These are phyloP conservation scores for Brenthis ino DNA, from an alignment of 2,888 invertebrate species.

Conservation along the genomic window DNA sequence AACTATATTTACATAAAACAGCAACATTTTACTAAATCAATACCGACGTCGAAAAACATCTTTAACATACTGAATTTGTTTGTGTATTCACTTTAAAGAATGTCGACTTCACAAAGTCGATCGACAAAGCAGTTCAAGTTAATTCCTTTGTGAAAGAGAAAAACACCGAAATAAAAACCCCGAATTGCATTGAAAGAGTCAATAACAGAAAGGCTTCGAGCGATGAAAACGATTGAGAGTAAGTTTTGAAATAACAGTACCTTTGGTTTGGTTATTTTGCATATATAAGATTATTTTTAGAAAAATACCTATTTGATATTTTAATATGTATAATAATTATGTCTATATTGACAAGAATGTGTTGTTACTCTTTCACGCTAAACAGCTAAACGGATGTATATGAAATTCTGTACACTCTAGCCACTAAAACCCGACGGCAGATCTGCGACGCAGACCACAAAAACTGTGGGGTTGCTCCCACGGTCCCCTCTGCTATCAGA, in stretches of 20 bases:
- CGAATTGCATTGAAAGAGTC: slow-evolving; percentile 18
- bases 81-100: slow-evolving; percentile 27
- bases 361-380: too few relatives aligned
- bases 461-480: too few relatives aligned
- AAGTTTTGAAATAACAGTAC: background rate
- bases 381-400: too few relatives aligned
- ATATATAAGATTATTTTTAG: too few relatives aligned
- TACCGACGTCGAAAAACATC: background rate
- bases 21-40: background rate
- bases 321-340: too few relatives aligned
- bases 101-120: slow-evolving; percentile 28
- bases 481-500: too few relatives aligned
- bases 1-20: background rate
- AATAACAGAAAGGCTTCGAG: background rate
- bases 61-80: slow-evolving; percentile 30
- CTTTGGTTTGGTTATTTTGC: background rate
- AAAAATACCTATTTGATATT: too few relatives aligned
- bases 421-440: too few relatives aligned
- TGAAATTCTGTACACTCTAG: too few relatives aligned
- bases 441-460: too few relatives aligned
- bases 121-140: slow-evolving; percentile 39
- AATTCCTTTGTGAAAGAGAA: slow-evolving; percentile 40
- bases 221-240: slow-evolving; percentile 3
- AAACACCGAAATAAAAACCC: slow-evolving; percentile 30
- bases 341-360: too few relatives aligned